Conservation (phyloP, 2,888 invertebrate genomes). For the Meteorus colon region DNA sequence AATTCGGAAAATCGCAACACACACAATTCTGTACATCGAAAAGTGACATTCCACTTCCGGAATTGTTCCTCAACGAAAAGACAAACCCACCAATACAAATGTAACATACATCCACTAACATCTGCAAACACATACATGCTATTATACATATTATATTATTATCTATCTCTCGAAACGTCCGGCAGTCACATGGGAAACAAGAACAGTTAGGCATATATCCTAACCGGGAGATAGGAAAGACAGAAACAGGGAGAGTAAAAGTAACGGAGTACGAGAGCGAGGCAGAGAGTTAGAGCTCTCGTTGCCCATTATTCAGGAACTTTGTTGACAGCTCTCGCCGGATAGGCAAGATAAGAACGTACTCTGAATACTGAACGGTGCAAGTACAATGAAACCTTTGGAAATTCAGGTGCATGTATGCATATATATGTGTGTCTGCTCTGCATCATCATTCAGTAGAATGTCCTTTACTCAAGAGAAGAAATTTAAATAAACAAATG, state of each 20-base stretch:
- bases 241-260: conserved; percentile 23
- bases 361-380: conserved; percentile 69
- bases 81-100: not conserved
- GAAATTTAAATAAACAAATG: not conserved
- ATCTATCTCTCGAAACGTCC: conserved; percentile 69
- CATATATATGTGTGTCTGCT: not conserved
- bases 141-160: conserved; percentile 57
- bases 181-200: conserved; percentile 65
- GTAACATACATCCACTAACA: conserved; percentile 7
- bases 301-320: conserved; percentile 71
- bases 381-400: conserved; percentile 67
- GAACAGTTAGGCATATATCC: conserved; percentile 70
- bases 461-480: not conserved
- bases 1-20: conserved; percentile 33
- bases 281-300: conserved; percentile 42
- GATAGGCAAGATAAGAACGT: conserved; percentile 72
- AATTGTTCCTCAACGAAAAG: not conserved
- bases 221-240: conserved; percentile 65
- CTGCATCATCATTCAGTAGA: not conserved
- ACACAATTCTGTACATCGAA: not conserved
- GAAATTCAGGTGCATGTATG: conserved; percentile 44
- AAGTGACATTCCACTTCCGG: not conserved
- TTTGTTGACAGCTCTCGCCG: conserved; percentile 73
- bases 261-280: conserved; percentile 26
- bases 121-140: not conserved